phyloP scores from a whole-genome alignment of 2,113 vertebrate species.

The Progne subis region DNA sequence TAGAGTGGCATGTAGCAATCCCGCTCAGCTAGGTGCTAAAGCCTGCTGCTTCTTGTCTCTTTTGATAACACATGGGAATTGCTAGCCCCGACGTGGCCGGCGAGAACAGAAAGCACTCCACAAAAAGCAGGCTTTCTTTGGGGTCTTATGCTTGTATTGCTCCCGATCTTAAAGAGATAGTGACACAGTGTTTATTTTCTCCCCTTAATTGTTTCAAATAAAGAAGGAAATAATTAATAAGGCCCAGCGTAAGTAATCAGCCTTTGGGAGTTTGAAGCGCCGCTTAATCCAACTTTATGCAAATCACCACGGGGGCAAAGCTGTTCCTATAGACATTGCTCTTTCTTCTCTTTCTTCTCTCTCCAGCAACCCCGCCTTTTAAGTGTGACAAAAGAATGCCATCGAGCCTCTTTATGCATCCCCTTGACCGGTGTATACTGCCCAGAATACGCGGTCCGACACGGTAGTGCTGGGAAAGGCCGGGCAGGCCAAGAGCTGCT shows the following conservation, averaged over 20 bases:
- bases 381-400: constrained; percentile 45
- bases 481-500: background rate
- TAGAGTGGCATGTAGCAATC: constrained; percentile 80
- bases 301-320: background rate
- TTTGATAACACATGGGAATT: constrained; percentile 79
- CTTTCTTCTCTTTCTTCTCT: constrained; percentile 52
- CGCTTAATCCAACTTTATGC: constrained; percentile 47
- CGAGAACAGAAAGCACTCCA: constrained; percentile 57
- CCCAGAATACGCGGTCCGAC: background rate
- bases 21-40: constrained; percentile 82
- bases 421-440: background rate
- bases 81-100: constrained; percentile 59
- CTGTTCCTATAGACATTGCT: constrained; percentile 16
- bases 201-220: constrained; percentile 62
- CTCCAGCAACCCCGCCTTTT: background rate
- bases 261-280: constrained; percentile 21
- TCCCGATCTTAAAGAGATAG: constrained; percentile 49
- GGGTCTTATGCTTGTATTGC: background rate
- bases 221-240: constrained; percentile 66
- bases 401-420: background rate
- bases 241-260: background rate
- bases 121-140: constrained; percentile 41
- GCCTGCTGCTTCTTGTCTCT: constrained; percentile 85
- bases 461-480: background rate
- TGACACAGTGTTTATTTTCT: constrained; percentile 19